phyloP scores from a whole-genome alignment of 2,797 vertebrate genomes.

The Carduelis carduelis region DNA sequence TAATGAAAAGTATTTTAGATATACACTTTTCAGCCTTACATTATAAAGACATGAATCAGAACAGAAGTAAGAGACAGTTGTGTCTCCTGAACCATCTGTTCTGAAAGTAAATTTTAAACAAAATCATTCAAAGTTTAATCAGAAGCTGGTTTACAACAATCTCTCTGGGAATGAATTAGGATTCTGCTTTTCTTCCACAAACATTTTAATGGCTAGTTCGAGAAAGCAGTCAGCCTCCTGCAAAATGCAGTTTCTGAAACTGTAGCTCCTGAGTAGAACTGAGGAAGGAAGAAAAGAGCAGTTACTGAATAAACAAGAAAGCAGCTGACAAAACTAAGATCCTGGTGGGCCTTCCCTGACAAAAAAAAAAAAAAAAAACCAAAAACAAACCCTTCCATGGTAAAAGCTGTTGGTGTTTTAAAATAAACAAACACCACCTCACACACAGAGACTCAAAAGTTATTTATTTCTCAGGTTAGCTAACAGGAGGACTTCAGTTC shows the following conservation, averaged over 20 bases:
- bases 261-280: not conserved
- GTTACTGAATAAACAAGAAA: not conserved
- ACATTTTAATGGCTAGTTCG: not conserved
- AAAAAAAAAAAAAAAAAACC: not conserved
- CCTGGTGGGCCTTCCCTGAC: not conserved
- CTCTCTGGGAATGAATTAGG: not conserved
- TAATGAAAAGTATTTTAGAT: conserved; percentile 10
- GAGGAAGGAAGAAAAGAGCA: not conserved
- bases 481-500: not conserved
- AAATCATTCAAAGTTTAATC: not conserved
- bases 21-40: not conserved
- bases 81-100: conserved; percentile 32
- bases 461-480: not conserved
- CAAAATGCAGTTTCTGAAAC: not conserved
- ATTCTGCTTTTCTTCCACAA: not conserved
- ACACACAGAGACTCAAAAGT: not conserved
- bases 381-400: not conserved
- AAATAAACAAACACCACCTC: not conserved
- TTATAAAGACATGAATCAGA: conserved; percentile 26
- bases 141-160: not conserved
- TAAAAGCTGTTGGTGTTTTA: not conserved
- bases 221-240: not conserved
- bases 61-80: not conserved
- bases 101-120: conserved; percentile 27
- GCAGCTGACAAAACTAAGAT: not conserved